Percentiles rank a stretch among this genome's conserved stretches.
Conservation (phyloP, 2,888 invertebrate genomes). For the Xestia xanthographa region DNA sequence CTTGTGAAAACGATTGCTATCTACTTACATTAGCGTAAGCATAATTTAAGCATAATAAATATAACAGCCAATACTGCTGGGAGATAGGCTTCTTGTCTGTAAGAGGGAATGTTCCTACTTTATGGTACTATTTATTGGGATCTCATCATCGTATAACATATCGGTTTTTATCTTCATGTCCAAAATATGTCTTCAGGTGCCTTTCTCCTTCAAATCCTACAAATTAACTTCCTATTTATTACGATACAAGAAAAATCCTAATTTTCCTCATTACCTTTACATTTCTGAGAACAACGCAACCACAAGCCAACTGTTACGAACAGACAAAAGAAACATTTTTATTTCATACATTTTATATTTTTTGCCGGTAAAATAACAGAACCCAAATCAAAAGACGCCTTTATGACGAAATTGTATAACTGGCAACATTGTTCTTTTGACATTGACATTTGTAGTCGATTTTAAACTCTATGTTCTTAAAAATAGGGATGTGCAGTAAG, state of each 20-base stretch:
- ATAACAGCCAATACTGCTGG: neutral
- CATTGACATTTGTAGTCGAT: slow-evolving; percentile 39
- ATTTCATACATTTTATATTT: slow-evolving; percentile 60
- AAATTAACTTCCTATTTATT: neutral
- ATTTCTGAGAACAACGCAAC: slow-evolving; percentile 42
- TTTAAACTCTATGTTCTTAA: slow-evolving; percentile 40
- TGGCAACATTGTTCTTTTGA: slow-evolving; percentile 57
- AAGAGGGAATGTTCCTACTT: neutral
- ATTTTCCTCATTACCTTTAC: slow-evolving; percentile 25
- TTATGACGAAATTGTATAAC: slow-evolving; percentile 71
- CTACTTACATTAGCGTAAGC: neutral
- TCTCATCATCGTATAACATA: neutral
- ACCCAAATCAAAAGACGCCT: slow-evolving; percentile 82
- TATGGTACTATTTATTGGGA: neutral
- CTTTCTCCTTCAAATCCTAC: neutral
- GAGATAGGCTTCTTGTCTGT: neutral
- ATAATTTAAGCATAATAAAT: neutral
- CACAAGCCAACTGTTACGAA: slow-evolving; percentile 69
- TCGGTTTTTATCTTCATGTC: neutral
- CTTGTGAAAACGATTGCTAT: neutral
- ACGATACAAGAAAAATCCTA: neutral
- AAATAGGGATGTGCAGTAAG: slow-evolving; percentile 46
- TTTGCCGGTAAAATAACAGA: slow-evolving; percentile 77
- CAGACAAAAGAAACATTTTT: slow-evolving; percentile 65
- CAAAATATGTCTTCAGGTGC: neutral